These are phyloP conservation scores for Epinephelus lanceolatus DNA, from an alignment of 2,113 vertebrate species.

Conservation along the genomic window DNA sequence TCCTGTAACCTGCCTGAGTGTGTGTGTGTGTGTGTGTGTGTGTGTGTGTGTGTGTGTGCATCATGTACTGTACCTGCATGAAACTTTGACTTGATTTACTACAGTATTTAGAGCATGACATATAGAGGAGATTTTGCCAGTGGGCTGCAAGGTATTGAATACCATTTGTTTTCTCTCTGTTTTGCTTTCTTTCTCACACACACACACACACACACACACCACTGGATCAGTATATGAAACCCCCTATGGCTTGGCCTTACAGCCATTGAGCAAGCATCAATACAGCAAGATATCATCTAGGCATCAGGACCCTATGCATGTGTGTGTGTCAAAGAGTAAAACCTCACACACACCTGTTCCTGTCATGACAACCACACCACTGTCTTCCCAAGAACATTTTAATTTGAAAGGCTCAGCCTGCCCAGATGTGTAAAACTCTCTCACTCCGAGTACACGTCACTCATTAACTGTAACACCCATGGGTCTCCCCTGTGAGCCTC, in stretches of 20 bases:
- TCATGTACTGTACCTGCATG: neutral
- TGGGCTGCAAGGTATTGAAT: neutral
- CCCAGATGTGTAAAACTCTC: conserved; percentile 31
- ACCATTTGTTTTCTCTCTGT: no score
- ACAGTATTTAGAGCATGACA: neutral
- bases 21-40: neutral
- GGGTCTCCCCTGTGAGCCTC: neutral
- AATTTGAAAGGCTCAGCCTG: neutral
- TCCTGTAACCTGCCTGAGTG: neutral
- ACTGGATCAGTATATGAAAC: neutral
- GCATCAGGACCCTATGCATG: neutral
- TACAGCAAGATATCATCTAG: neutral
- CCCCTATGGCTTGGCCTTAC: neutral
- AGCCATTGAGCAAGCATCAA: neutral
- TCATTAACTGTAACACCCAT: neutral
- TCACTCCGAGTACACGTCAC: neutral
- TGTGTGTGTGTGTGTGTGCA: neutral
- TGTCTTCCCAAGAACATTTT: neutral
- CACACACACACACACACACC: neutral
- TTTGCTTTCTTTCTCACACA: neutral
- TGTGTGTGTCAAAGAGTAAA: neutral
- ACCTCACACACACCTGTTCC: conserved; percentile 19
- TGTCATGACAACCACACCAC: neutral
- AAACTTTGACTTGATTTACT: conserved; percentile 11
- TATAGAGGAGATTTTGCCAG: neutral